These are phyloP conservation scores for Xyliphius kryptos DNA, from an alignment of 2,113 vertebrate genomes.

Conservation along the genomic window DNA sequence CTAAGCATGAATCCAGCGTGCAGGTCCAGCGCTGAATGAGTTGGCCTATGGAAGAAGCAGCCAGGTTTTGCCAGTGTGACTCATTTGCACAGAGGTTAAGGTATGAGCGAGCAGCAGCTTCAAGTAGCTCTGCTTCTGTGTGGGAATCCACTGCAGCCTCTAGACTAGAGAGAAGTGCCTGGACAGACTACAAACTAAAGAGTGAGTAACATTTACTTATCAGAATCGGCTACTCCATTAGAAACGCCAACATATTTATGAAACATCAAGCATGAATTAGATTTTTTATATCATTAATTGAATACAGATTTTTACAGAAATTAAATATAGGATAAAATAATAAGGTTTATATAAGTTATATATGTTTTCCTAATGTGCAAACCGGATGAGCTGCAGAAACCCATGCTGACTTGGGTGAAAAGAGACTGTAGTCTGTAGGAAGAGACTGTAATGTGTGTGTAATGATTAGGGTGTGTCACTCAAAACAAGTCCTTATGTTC, in stretches of 20 bases:
- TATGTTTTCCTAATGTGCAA: no score
- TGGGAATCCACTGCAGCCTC: conserved; percentile 61
- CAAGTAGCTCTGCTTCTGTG: conserved; percentile 63
- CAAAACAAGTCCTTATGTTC: no score
- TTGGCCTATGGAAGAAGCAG: conserved; percentile 56
- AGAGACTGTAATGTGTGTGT: no score
- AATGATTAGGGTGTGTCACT: no score
- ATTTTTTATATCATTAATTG: no score
- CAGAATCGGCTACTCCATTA: conserved; percentile 1
- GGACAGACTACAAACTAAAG: conserved; percentile 58
- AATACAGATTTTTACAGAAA: no score
- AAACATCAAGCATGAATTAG: neutral
- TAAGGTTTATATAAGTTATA: no score
- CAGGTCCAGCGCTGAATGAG: conserved; percentile 68
- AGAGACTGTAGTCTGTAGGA: no score
- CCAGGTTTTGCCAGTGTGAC: conserved; percentile 46
- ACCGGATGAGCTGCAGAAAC: no score
- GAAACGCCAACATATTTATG: neutral
- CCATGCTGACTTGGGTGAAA: no score
- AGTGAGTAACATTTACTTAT: conserved; percentile 4
- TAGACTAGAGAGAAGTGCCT: conserved; percentile 66
- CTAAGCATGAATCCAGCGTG: conserved; percentile 59
- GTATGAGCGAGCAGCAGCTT: conserved; percentile 71
- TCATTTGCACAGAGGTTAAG: conserved; percentile 62
- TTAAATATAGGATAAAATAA: no score